A percentile compares a stretch with the other conserved stretches of the same genome.
These are phyloP conservation scores for Phataginus tricuspis DNA, from an alignment of 2,797 vertebrate genomes.

Conservation along the genomic window DNA sequence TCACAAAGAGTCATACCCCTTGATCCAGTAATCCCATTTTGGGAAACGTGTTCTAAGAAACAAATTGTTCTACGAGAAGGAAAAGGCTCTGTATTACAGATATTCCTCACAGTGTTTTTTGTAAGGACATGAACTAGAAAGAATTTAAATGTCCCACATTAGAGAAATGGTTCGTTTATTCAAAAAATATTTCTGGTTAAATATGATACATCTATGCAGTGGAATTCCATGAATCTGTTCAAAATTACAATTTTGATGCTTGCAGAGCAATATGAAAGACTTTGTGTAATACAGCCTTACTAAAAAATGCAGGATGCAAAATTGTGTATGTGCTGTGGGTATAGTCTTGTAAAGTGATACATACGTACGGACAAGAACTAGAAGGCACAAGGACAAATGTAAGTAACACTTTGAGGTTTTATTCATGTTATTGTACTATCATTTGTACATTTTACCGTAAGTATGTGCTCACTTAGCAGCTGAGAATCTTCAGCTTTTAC, in stretches of 20 bases:
- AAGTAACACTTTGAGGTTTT: conserved; percentile 46
- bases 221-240: background rate
- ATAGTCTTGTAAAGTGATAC: background rate
- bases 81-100: background rate
- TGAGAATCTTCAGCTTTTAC: background rate
- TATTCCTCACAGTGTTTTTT: conserved; percentile 27
- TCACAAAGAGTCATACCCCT: background rate
- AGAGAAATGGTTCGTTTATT: conserved; percentile 43
- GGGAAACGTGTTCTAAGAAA: conserved; percentile 44
- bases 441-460: background rate
- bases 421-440: background rate
- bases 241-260: background rate
- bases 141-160: background rate
- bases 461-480: background rate
- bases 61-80: background rate
- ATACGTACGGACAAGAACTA: background rate
- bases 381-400: conserved; percentile 25
- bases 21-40: conserved; percentile 42
- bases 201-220: background rate
- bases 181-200: conserved; percentile 6
- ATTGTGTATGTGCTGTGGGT: background rate
- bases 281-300: background rate
- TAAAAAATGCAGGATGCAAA: background rate
- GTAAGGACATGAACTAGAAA: background rate
- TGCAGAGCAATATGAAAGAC: background rate